These are phyloP conservation scores for Drosophila neonasuta DNA, from an alignment of 2,888 invertebrate species.

Conservation along the genomic window DNA sequence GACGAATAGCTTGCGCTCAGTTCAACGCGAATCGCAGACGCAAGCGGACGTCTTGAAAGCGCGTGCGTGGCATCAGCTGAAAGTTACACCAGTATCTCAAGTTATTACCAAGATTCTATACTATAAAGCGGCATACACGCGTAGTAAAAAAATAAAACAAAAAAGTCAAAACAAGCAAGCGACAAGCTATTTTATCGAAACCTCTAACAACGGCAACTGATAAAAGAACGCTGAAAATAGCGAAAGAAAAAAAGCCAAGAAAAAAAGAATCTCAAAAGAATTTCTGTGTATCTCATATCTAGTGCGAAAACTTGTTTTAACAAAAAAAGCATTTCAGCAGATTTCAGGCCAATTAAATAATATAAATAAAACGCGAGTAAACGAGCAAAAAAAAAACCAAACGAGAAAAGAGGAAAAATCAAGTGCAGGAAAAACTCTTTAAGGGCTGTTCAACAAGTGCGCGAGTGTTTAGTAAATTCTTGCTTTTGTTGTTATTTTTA, in stretches of 20 bases:
- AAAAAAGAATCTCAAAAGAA: conserved; percentile 33
- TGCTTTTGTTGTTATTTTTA: not conserved
- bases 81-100: conserved; percentile 18
- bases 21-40: conserved; percentile 66
- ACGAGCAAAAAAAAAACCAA: conserved; percentile 7
- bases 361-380: conserved; percentile 30
- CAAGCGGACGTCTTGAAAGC: conserved; percentile 61
- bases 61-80: conserved; percentile 58
- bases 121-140: conserved; percentile 24
- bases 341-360: conserved; percentile 51
- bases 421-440: conserved; percentile 34
- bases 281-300: conserved; percentile 23
- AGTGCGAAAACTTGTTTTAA: conserved; percentile 50
- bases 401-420: conserved; percentile 17
- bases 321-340: conserved; percentile 31
- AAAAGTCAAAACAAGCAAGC: conserved; percentile 15
- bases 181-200: conserved; percentile 49
- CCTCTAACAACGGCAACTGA: conserved; percentile 31
- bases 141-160: conserved; percentile 15
- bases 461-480: conserved; percentile 31
- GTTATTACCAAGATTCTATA: conserved; percentile 1
- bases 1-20: conserved; percentile 53
- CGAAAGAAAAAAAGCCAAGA: not conserved
- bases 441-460: conserved; percentile 39
- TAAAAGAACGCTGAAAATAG: conserved; percentile 27